These are phyloP conservation scores for Caenorhabditis virilis DNA, from an alignment of 2,888 invertebrate species.

Conservation along the genomic window DNA sequence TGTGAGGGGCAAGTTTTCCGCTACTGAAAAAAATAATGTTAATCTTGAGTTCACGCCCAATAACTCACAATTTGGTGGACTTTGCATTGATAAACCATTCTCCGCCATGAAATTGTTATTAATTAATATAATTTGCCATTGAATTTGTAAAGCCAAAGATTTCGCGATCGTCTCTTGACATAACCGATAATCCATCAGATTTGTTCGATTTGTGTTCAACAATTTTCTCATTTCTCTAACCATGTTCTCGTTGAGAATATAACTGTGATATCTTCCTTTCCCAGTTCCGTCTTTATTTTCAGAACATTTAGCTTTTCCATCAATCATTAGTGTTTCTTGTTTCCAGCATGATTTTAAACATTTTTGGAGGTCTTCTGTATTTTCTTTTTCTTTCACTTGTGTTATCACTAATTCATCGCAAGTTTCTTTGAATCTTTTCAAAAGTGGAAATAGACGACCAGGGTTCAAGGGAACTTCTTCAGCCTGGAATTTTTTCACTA, in stretches of 20 bases:
- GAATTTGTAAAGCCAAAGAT: constrained; percentile 55
- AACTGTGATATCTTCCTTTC: constrained; percentile 43
- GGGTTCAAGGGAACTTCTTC: constrained; percentile 51
- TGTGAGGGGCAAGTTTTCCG: constrained; percentile 14
- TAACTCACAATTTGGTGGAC: constrained; percentile 52
- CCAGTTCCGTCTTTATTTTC: constrained; percentile 59
- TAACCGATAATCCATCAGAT: constrained; percentile 51
- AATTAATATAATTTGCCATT: constrained; percentile 61
- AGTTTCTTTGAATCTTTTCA: constrained; percentile 48
- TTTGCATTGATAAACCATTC: constrained; percentile 40
- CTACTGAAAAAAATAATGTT: constrained; percentile 17
- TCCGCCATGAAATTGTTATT: constrained; percentile 59
- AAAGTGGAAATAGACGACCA: constrained; percentile 50
- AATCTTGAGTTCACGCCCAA: not conserved
- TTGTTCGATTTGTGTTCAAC: constrained; percentile 44
- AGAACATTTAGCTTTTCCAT: constrained; percentile 64
- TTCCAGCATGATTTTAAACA: constrained; percentile 54
- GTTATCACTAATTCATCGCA: constrained; percentile 39
- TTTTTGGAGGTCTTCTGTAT: constrained; percentile 36
- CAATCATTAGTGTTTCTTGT: constrained; percentile 23
- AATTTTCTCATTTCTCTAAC: constrained; percentile 52
- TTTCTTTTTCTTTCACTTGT: constrained; percentile 40
- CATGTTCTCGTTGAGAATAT: constrained; percentile 40
- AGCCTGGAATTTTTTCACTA: constrained; percentile 31
- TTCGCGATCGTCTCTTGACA: constrained; percentile 53